Base-by-base conservation (phyloP, 2,797 vertebrate species). In the Pangasius macronema region DNA sequence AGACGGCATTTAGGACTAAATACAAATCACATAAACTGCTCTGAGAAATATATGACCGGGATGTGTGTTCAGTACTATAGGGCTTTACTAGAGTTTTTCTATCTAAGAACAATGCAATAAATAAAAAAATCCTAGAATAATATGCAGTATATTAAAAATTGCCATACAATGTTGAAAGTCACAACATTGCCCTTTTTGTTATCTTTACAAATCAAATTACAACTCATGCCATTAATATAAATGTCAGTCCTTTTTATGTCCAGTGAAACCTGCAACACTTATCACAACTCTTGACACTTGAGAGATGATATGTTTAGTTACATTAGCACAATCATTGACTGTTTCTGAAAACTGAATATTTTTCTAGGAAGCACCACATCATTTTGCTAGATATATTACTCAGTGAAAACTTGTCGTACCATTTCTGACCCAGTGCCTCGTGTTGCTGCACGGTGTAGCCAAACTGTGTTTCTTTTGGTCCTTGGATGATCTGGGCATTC, bases 371-470 rank as follows among this genome's bases (percentile, higher is more conserved):
- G 18, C 18, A 79, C 8, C 2, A 57, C 30, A 80, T 24, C 0
- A 57, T 24, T 57, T 57, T 24, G 30, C 9, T 57, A 27, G 79
- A 61, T 6, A 27, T 82, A 49, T 82, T 73, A 33, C n/a, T 80
- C 3, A 11, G 8, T 24, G 33, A 73, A 57, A 33, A 86, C 53
- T 51, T 0, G 13, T 9, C 94, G 94, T 90, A 97, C 97, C 97
- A 97, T 92, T 97, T 97, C 92, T 95, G 96, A 5, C 97, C 97
- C 1, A 91, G 93, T 0, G 96, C 97, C 85, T 98, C 94, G 1
- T 99, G 98, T 91, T 99, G 98, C 90, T 98, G 97, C 73, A 99
- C 97, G 0, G 97, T 99, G 94, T 99, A 99, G 11, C 98, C 98
- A 63, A 99, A 99, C 90, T 97, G 98, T 0, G 96, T 93, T 0